A percentile compares a stretch with the other conserved stretches of the same genome.
Conservation (phyloP, 2,113 vertebrate species). For the Bos indicus region DNA sequence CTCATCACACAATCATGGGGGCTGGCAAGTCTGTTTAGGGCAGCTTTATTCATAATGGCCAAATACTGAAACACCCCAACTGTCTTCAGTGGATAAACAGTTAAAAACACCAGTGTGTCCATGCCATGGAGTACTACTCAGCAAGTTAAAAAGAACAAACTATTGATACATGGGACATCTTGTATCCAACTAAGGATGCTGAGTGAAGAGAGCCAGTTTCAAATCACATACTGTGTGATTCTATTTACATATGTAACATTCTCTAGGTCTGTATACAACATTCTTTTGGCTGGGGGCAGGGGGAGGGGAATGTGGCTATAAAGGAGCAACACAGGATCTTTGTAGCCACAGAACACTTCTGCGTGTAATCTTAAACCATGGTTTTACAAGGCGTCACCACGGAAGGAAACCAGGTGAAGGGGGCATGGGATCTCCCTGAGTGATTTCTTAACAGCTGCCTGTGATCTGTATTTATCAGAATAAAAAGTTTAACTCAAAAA, state of each 20-base stretch:
- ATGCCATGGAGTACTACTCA: neutral
- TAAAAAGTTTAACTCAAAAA: neutral
- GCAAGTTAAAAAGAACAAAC: neutral
- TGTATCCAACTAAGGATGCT: neutral
- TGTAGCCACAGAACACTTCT: neutral
- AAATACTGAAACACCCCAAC: neutral
- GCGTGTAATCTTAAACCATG: neutral
- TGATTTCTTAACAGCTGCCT: neutral
- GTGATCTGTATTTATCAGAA: neutral
- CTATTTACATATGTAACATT: neutral
- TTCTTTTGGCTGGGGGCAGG: neutral
- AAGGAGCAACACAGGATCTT: neutral
- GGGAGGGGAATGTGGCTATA: too few relatives aligned
- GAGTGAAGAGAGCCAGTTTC: neutral
- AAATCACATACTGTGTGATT: neutral
- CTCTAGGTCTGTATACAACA: neutral
- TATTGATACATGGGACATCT: neutral
- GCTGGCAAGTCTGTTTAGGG: neutral
- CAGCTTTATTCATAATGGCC: neutral
- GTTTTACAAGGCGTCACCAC: neutral
- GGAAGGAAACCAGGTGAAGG: neutral
- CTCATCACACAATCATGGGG: neutral
- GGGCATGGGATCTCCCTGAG: neutral
- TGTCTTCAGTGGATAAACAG: neutral
- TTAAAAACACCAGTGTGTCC: neutral